Conservation (phyloP, 2,113 vertebrate species). For the Hippoglossus stenolepis region DNA sequence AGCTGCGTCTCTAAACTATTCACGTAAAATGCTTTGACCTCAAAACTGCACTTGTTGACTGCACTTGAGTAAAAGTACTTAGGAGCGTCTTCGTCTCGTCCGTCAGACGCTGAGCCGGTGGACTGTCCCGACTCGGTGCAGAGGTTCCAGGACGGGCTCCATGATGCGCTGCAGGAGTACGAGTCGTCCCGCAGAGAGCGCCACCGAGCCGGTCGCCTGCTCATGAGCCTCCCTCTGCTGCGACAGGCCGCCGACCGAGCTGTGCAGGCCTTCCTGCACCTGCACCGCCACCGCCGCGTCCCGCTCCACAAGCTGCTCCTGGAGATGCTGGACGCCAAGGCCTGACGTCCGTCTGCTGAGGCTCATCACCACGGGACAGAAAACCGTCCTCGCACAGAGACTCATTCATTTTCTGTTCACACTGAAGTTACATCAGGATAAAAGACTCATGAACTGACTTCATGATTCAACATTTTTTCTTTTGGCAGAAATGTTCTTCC, state of each 20-base stretch:
- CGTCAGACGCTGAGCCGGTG: conserved; percentile 69
- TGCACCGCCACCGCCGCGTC: conserved; percentile 67
- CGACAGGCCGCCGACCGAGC: conserved; percentile 74
- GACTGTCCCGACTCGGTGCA: conserved; percentile 75
- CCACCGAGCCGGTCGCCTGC: conserved; percentile 73
- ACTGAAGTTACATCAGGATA: no score
- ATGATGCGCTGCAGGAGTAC: conserved; percentile 80
- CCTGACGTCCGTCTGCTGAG: conserved; percentile 36
- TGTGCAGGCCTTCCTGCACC: conserved; percentile 56
- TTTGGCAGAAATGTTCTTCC: no score
- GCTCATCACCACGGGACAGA: not conserved
- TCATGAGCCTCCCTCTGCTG: conserved; percentile 84
- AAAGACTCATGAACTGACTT: no score
- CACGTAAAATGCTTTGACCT: no score
- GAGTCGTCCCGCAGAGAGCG: conserved; percentile 58
- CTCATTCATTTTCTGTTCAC: no score
- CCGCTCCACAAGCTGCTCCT: conserved; percentile 83
- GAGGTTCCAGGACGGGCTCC: conserved; percentile 77
- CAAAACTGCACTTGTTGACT: no score
- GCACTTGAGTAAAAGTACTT: no score
- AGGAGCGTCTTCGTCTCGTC: not conserved
- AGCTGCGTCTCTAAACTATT: no score
- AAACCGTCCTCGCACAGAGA: no score
- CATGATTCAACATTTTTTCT: no score
- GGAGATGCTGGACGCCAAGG: conserved; percentile 84